Base-by-base conservation (phyloP, 2,113 vertebrate species). In the Pogonocichla stellata region DNA sequence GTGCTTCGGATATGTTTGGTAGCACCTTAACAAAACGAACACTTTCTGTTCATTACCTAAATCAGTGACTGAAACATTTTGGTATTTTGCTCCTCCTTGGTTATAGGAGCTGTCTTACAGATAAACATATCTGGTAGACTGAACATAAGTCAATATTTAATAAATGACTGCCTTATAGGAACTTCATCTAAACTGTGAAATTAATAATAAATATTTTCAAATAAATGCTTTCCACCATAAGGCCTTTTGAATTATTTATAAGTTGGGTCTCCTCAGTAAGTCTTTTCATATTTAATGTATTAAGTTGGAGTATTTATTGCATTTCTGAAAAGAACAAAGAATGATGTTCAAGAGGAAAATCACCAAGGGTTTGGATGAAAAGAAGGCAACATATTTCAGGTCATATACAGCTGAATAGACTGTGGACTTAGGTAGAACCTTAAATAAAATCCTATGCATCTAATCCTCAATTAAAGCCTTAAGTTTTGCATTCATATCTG, bases 241-340 rank as follows among this genome's bases (percentile, higher is more conserved):
- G 28, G 89, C n/a, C 66, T 97, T 54, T 65, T 97, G 94, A 98
- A 98, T 98, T 3, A 97, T 97, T 98, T 95, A 98, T 97, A 90
- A 78, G 73, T 90, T 83, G 77, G 70, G 72, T 85, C 86, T 72
- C 71, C 92, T 97, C 92, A 91, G 83, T 80, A 93, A 96, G 85
- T 94, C 92, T 93, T 97, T 98, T 97, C 94, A 97, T 97, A 97
- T 97, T 98, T 98, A 98, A 98, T 98, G 88, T 69, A 92, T 95
- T 97, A 97, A 96, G 78, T 95, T 87, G 57, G 75, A 94, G 69
- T 73, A 93, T 92, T 97, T 97, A 92, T 92, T 92, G 64, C 61
- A 65, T 94, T 98, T 97, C 73, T 94, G 91, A 96, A 84, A 92
- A 89, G 92, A 96, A 93, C 70, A 87, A 92, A 97, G 81, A 89